Conservation (phyloP, 2,113 vertebrate genomes). For the Cheilinus undulatus region DNA sequence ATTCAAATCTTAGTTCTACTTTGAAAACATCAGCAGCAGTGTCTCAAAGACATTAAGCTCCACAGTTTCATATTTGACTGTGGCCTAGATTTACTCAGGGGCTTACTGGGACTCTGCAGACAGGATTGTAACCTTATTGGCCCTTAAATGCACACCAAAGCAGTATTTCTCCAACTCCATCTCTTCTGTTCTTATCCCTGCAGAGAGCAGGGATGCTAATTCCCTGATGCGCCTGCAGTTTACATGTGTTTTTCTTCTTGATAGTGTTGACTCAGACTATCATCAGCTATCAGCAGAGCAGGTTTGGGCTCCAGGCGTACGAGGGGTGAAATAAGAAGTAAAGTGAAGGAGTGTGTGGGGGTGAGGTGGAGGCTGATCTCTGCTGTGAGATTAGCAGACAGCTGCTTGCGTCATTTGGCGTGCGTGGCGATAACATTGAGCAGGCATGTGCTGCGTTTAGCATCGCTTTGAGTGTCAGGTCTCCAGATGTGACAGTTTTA, state of each 20-base stretch:
- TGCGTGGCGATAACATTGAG: slow-evolving; percentile 13
- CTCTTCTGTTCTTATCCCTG: slow-evolving; percentile 16
- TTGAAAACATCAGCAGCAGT: slow-evolving; percentile 70
- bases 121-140: slow-evolving; percentile 54
- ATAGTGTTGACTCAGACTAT: slow-evolving; percentile 38
- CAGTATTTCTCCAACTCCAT: slow-evolving; percentile 15
- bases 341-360: not conserved
- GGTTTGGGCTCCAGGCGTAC: slow-evolving; percentile 23
- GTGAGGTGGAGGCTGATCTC: slow-evolving; percentile 15
- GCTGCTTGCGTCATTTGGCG: slow-evolving; percentile 34
- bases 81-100: slow-evolving; percentile 57
- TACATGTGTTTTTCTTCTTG: slow-evolving; percentile 8
- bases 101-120: slow-evolving; percentile 39
- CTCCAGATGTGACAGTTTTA: slow-evolving; percentile 19
- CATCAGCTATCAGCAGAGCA: slow-evolving; percentile 19
- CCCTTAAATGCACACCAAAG: slow-evolving; percentile 40
- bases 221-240: slow-evolving; percentile 17
- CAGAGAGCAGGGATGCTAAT: slow-evolving; percentile 12
- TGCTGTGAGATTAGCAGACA: slow-evolving; percentile 39
- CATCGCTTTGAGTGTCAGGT: slow-evolving; percentile 9
- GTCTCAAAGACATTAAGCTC: slow-evolving; percentile 63
- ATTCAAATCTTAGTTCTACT: slow-evolving; percentile 69
- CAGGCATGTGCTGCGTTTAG: slow-evolving; percentile 5
- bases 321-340: not conserved
- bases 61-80: slow-evolving; percentile 58